These are phyloP conservation scores for Lycia hirtaria DNA, from an alignment of 2,888 invertebrate genomes.

Conservation along the genomic window DNA sequence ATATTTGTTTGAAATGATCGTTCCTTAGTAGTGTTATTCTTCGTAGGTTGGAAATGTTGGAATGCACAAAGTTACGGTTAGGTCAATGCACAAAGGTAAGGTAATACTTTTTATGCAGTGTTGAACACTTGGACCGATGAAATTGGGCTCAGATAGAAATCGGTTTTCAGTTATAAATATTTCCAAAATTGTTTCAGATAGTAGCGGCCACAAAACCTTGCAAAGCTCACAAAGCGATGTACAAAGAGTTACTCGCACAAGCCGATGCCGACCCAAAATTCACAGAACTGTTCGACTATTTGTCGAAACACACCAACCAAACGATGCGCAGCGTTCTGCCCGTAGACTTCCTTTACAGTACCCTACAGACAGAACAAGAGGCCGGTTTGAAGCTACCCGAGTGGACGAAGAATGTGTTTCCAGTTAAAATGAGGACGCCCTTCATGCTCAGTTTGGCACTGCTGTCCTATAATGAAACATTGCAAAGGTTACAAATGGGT, in stretches of 20 bases:
- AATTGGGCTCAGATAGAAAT: too few relatives aligned
- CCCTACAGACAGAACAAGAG: constrained; percentile 87
- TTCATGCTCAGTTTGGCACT: constrained; percentile 89
- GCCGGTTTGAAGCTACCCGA: constrained; percentile 89
- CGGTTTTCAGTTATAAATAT: too few relatives aligned
- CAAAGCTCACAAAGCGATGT: constrained; percentile 70
- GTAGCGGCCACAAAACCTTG: constrained; percentile 74
- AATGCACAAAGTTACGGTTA: too few relatives aligned
- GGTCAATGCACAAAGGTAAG: too few relatives aligned
- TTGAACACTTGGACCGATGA: too few relatives aligned
- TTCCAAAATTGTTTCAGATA: constrained; percentile 59
- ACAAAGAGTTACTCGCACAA: constrained; percentile 78
- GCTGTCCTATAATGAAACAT: constrained; percentile 88
- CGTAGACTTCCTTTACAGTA: constrained; percentile 90
- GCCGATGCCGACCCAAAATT: constrained; percentile 81
- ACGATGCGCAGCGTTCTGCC: constrained; percentile 84
- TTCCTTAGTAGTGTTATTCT: too few relatives aligned
- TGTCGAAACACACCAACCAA: constrained; percentile 83
- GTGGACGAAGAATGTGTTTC: constrained; percentile 90
- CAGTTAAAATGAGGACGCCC: constrained; percentile 87
- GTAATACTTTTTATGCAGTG: too few relatives aligned
- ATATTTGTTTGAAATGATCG: too few relatives aligned
- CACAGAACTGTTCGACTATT: constrained; percentile 86
- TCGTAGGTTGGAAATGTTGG: too few relatives aligned
- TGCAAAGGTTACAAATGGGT: constrained; percentile 91